Conservation (phyloP, 2,113 vertebrate genomes). For the Cromileptes altivelis region DNA sequence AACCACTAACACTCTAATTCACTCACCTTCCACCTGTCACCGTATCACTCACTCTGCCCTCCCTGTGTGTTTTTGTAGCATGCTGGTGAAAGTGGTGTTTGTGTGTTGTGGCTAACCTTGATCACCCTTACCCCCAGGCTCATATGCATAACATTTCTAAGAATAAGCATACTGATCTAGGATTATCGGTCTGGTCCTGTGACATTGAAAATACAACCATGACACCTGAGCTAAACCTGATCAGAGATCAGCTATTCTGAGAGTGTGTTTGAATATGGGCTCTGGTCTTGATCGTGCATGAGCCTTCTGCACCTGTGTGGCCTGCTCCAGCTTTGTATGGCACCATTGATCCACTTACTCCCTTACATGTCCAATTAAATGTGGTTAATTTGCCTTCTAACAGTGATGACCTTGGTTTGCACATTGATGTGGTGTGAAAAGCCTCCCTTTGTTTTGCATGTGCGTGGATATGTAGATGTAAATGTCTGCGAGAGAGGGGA, state of each 20-base stretch:
- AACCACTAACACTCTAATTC: constrained; percentile 84
- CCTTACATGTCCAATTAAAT: constrained; percentile 77
- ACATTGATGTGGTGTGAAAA: constrained; percentile 84
- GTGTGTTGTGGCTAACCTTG: constrained; percentile 77
- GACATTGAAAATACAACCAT: constrained; percentile 40
- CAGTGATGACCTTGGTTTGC: constrained; percentile 87
- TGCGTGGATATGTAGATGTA: constrained; percentile 80
- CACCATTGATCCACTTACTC: constrained; percentile 74
- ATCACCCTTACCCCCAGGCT: constrained; percentile 74
- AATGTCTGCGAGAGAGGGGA: constrained; percentile 84
- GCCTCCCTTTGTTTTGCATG: constrained; percentile 89
- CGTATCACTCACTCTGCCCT: constrained; percentile 66
- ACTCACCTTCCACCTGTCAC: constrained; percentile 65
- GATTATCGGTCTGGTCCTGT: constrained; percentile 63
- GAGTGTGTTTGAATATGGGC: constrained; percentile 70
- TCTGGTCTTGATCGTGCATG: constrained; percentile 78
- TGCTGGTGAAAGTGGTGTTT: constrained; percentile 82
- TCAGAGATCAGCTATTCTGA: constrained; percentile 73
- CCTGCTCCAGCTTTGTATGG: constrained; percentile 71
- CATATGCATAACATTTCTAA: constrained; percentile 71
- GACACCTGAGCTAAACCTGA: constrained; percentile 62
- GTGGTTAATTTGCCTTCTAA: constrained; percentile 79
- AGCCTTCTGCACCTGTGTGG: constrained; percentile 50
- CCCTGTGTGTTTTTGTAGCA: constrained; percentile 86
- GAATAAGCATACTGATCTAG: constrained; percentile 70